Conservation (phyloP, 1,140 invertebrate genomes). For the Mycetomoellerius zeteki region DNA sequence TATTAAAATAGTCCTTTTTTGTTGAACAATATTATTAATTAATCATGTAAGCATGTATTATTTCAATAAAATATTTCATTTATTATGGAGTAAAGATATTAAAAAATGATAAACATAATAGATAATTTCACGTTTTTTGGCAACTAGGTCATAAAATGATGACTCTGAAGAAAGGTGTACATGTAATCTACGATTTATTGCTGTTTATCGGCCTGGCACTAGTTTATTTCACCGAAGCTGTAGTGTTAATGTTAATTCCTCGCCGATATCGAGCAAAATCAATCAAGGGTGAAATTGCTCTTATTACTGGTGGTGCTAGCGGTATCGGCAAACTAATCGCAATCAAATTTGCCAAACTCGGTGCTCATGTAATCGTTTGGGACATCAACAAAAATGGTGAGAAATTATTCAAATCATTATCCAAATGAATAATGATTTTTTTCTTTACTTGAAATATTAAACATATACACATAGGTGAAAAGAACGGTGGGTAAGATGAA, state of each 20-base stretch:
- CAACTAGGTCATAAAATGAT: constrained; percentile 67
- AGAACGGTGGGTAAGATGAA: too few relatives aligned
- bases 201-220: constrained; percentile 78
- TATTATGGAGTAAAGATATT: background rate
- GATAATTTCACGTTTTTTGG: background rate
- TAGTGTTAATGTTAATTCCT: constrained; percentile 86
- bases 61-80: background rate
- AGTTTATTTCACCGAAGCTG: constrained; percentile 80
- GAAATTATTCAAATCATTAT: constrained; percentile 53
- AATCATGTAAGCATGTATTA: background rate
- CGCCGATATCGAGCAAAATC: constrained; percentile 86
- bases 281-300: constrained; percentile 91
- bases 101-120: background rate
- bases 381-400: constrained; percentile 95
- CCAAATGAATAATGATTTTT: background rate
- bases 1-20: too few relatives aligned
- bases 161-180: constrained; percentile 66
- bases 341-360: constrained; percentile 92
- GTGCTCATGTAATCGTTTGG: constrained; percentile 94
- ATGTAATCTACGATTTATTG: constrained; percentile 77
- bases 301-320: constrained; percentile 96
- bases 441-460: background rate
- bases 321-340: constrained; percentile 96
- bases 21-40: background rate
- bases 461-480: background rate